Percentiles rank a stretch among this genome's conserved stretches.
Conservation (phyloP, 2,888 invertebrate species). For the Limnephilus auricula region DNA sequence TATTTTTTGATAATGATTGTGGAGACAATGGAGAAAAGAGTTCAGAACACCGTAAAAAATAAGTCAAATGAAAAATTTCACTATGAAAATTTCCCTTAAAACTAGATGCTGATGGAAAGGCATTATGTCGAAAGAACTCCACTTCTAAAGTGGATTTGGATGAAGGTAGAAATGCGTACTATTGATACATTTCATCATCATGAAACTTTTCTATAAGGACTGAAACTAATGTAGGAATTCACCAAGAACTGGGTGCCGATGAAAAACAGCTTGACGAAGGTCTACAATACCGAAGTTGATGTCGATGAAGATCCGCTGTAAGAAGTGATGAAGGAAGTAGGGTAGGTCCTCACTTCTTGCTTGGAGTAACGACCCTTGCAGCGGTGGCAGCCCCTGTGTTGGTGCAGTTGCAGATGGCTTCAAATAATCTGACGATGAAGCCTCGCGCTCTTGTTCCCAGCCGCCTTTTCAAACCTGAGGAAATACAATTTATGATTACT, state of each 20-base stretch:
- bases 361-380: slow-evolving; percentile 69
- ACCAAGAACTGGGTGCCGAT: not conserved
- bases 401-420: slow-evolving; percentile 82
- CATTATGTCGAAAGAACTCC: not conserved
- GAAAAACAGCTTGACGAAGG: not conserved
- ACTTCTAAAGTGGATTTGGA: not conserved
- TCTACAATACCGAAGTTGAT: not conserved
- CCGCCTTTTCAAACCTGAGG: slow-evolving; percentile 77
- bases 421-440: slow-evolving; percentile 80
- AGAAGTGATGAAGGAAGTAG: not conserved
- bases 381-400: slow-evolving; percentile 78
- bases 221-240: not conserved
- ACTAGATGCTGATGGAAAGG: not conserved
- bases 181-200: not conserved
- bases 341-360: slow-evolving; percentile 60
- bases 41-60: not conserved
- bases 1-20: not conserved
- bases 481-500: not conserved
- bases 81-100: not conserved
- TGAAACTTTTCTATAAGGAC: not conserved
- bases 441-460: slow-evolving; percentile 79
- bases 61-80: not conserved
- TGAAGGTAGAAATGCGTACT: not conserved
- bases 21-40: not conserved
- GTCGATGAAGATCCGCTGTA: not conserved